These are phyloP conservation scores for Pteropus alecto DNA, from an alignment of 2,113 vertebrate genomes.

Conservation along the genomic window DNA sequence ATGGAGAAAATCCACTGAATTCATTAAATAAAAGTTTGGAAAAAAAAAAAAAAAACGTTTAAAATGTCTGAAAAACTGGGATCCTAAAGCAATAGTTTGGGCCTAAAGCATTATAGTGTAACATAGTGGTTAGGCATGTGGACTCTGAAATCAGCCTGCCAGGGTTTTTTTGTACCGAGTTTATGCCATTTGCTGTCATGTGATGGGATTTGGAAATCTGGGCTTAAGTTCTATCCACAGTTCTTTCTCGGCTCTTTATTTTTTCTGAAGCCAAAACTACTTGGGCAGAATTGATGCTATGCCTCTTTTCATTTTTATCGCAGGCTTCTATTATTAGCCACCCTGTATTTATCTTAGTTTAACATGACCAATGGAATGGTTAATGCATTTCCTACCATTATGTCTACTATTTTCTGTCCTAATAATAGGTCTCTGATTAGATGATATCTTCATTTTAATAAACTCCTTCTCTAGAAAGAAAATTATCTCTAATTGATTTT, in stretches of 20 bases:
- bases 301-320: conserved; percentile 23
- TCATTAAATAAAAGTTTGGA: background rate
- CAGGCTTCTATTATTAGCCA: background rate
- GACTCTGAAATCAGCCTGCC: background rate
- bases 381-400: background rate
- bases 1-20: background rate
- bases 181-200: background rate
- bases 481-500: background rate
- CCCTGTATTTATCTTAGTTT: conserved; percentile 15
- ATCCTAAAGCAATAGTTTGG: background rate
- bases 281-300: background rate
- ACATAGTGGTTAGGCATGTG: background rate
- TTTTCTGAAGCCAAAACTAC: background rate
- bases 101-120: background rate
- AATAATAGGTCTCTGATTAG: background rate
- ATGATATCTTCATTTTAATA: background rate
- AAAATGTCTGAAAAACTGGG: background rate
- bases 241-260: background rate
- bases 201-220: background rate
- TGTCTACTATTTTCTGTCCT: background rate
- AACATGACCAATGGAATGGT: background rate
- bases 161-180: background rate
- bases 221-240: background rate
- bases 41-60: background rate
- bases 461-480: conserved; percentile 8